These are phyloP conservation scores for Tridacna crocea DNA, from an alignment of 2,888 invertebrate genomes.

Conservation along the genomic window DNA sequence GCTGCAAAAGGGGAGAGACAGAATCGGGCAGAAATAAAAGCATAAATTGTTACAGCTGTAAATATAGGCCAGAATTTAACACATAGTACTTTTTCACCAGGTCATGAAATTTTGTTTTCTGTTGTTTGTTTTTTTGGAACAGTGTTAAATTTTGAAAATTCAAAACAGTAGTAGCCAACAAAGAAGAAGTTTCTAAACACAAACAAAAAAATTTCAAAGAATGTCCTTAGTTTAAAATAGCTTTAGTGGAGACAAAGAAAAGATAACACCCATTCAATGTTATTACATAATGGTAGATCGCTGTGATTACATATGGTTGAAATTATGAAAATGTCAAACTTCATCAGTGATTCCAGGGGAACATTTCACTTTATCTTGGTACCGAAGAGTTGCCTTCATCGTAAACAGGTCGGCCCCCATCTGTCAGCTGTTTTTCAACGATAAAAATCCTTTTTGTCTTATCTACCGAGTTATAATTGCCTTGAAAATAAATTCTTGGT, in stretches of 20 bases:
- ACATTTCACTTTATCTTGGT: slow-evolving; percentile 56
- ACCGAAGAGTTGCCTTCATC: slow-evolving; percentile 22
- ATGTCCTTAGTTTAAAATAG: too few relatives aligned
- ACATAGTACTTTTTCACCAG: too few relatives aligned
- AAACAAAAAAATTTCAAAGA: too few relatives aligned
- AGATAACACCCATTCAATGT: slow-evolving; percentile 52
- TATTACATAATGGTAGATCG: slow-evolving; percentile 48
- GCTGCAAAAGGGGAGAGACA: too few relatives aligned
- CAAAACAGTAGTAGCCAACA: too few relatives aligned
- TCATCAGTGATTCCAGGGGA: slow-evolving; percentile 47
- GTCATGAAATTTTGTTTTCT: too few relatives aligned
- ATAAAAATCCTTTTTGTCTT: slow-evolving; percentile 51
- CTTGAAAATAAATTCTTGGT: slow-evolving; percentile 33
- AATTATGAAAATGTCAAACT: slow-evolving; percentile 64
- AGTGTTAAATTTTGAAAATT: too few relatives aligned
- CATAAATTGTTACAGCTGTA: too few relatives aligned
- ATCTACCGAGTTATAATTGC: slow-evolving; percentile 53
- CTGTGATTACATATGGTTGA: slow-evolving; percentile 45
- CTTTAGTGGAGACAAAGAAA: slow-evolving; percentile 20
- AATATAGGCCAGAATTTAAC: too few relatives aligned
- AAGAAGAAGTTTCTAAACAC: too few relatives aligned
- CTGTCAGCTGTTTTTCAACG: slow-evolving; percentile 54
- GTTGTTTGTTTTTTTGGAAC: too few relatives aligned
- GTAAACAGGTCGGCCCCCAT: slow-evolving; percentile 43
- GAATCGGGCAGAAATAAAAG: too few relatives aligned